Evolutionary conservation across 2,797 vertebrate genomes (phyloP).

Genomic region (Micropoecilia bifurca): DNA sequence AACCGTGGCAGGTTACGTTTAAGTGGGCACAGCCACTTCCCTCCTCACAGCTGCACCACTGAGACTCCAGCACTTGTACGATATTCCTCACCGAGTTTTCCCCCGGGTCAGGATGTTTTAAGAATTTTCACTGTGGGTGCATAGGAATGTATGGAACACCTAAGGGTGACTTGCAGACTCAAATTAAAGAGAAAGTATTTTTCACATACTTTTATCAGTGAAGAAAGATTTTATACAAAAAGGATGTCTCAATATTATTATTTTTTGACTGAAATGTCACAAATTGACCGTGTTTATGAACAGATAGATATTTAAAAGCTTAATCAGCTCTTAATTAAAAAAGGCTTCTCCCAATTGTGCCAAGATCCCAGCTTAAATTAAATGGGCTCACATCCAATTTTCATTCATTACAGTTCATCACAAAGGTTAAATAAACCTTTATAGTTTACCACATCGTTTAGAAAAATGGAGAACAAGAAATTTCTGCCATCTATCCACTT

Average conservation of each 20-base stretch:
- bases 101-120: constrained; percentile 60
- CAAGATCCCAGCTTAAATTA: not conserved
- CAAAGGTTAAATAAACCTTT: not conserved
- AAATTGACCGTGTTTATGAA: not conserved
- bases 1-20: constrained; percentile 16
- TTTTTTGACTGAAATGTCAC: not conserved
- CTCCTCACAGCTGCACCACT: constrained; percentile 28
- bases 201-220: not conserved
- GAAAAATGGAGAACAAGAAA: not conserved
- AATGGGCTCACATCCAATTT: not conserved
- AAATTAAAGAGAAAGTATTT: constrained; percentile 28
- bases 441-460: not conserved
- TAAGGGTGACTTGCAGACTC: constrained; percentile 36
- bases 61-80: constrained; percentile 55
- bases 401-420: not conserved
- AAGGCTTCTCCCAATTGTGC: not conserved
- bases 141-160: constrained; percentile 45
- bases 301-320: not conserved
- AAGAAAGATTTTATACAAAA: not conserved
- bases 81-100: constrained; percentile 79
- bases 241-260: too few relatives aligned
- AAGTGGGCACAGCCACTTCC: constrained; percentile 25
- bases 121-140: constrained; percentile 66
- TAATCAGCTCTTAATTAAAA: not conserved
- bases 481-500: not conserved